Evolutionary conservation across 2,888 invertebrate genomes (phyloP).

Genomic region (Amblyjoppa proteus): DNA sequence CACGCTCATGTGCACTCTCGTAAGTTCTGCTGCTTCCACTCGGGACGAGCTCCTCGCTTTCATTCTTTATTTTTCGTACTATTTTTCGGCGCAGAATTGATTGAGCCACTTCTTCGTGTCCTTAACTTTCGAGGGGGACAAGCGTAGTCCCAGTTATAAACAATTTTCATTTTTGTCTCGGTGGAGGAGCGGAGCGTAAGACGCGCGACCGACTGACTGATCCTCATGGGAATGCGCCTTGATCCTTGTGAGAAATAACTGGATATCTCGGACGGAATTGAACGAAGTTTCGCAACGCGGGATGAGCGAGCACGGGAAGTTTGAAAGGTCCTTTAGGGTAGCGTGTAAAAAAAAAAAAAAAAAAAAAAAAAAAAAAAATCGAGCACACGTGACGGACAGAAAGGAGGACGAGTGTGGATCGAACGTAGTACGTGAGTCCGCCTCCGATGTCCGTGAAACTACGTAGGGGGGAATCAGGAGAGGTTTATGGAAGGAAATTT

Average conservation of each 20-base stretch:
- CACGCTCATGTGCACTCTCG: slow-evolving; percentile 53
- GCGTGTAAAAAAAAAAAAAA: background rate
- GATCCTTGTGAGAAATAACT: slow-evolving; percentile 44
- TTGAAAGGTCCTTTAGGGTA: background rate
- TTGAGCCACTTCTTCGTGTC: slow-evolving; percentile 23
- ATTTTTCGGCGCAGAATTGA: slow-evolving; percentile 46
- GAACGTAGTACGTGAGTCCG: slow-evolving; percentile 3
- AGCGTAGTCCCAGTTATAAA: slow-evolving; percentile 38
- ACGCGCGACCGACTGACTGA: slow-evolving; percentile 23
- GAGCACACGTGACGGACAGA: background rate
- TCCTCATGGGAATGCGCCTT: slow-evolving; percentile 9
- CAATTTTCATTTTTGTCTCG: slow-evolving; percentile 19
- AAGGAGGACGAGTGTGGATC: background rate
- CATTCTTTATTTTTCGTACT: background rate
- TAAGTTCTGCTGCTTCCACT: slow-evolving; percentile 31
- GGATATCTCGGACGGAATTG: slow-evolving; percentile 11
- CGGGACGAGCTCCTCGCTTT: background rate
- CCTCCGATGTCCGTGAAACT: background rate
- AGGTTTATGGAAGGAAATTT: slow-evolving; percentile 10
- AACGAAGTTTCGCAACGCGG: slow-evolving; percentile 1
- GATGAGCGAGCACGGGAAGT: slow-evolving; percentile 4
- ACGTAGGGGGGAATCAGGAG: background rate
- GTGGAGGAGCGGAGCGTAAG: background rate
- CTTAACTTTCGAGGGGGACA: background rate
- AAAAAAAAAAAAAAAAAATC: background rate